These are phyloP conservation scores for Steinernema carpocapsae DNA, from an alignment of 2,888 invertebrate genomes.

Conservation along the genomic window DNA sequence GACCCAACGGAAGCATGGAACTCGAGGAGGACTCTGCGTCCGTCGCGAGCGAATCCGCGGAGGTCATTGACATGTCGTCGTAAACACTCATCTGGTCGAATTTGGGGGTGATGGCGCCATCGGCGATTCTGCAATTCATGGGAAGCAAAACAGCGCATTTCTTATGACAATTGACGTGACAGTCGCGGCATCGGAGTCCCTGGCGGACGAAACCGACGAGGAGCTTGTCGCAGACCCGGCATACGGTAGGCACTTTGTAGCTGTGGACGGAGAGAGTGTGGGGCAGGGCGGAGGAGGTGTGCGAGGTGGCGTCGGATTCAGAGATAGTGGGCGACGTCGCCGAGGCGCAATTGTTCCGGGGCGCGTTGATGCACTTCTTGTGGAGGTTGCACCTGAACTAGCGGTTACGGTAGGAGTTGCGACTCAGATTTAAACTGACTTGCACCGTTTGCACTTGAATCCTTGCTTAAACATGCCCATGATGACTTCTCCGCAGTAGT, in stretches of 20 bases:
- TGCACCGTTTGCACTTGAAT: conserved; percentile 65
- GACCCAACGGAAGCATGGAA: conserved; percentile 58
- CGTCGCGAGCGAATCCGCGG: conserved; percentile 26
- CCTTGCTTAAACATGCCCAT: conserved; percentile 68
- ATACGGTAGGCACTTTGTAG: conserved; percentile 68
- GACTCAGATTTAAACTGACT: conserved; percentile 44
- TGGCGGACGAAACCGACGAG: conserved; percentile 68
- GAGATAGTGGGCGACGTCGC: background rate
- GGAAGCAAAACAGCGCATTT: conserved; percentile 64
- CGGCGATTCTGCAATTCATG: conserved; percentile 63
- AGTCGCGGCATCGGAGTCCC: conserved; percentile 68
- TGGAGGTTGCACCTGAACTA: conserved; percentile 65
- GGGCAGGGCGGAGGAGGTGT: conserved; percentile 52
- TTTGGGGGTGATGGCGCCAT: conserved; percentile 47
- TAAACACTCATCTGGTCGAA: conserved; percentile 48
- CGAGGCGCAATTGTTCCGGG: conserved; percentile 64
- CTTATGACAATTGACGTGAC: conserved; percentile 68
- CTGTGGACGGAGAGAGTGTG: conserved; percentile 68
- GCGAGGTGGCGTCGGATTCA: background rate
- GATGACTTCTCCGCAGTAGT: conserved; percentile 69
- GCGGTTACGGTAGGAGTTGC: conserved; percentile 6
- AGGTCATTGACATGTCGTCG: conserved; percentile 36
- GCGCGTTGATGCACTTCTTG: conserved; percentile 65
- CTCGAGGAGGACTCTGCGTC: conserved; percentile 35
- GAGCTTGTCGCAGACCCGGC: conserved; percentile 68